Evolutionary conservation across 2,113 vertebrate species (phyloP).

Genomic region (Aegypius monachus): DNA sequence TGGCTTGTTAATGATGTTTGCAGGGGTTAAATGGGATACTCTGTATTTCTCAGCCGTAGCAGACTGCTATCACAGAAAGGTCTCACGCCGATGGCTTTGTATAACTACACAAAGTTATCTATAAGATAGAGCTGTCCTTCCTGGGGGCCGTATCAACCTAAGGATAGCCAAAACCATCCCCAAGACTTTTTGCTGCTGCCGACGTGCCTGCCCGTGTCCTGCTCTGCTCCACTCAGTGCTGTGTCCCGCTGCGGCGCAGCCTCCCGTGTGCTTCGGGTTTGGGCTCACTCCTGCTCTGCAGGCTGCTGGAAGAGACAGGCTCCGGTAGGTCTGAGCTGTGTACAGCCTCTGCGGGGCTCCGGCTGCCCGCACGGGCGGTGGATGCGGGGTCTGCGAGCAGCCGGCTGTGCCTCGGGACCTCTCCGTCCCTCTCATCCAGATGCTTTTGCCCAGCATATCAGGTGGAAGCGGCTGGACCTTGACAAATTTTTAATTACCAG

Average conservation of each 20-base stretch:
- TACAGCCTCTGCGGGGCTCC: background rate
- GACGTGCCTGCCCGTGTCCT: background rate
- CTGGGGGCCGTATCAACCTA: background rate
- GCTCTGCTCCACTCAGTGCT: background rate
- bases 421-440: background rate
- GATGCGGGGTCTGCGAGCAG: background rate
- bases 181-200: background rate
- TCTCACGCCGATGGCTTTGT: background rate
- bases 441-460: background rate
- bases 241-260: rapidly evolving
- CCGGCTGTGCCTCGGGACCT: background rate
- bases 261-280: background rate
- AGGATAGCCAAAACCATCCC: background rate
- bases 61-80: background rate
- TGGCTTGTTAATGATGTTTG: background rate
- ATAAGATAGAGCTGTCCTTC: background rate
- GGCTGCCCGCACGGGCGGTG: rapidly evolving
- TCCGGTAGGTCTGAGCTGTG: background rate
- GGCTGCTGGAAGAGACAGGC: background rate
- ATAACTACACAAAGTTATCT: background rate
- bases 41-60: background rate
- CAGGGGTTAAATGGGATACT: background rate
- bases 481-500: conserved; percentile 26
- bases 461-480: background rate
- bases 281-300: background rate